Base-by-base conservation (phyloP, 2,888 invertebrate species). In the Lasius fuliginosus region DNA sequence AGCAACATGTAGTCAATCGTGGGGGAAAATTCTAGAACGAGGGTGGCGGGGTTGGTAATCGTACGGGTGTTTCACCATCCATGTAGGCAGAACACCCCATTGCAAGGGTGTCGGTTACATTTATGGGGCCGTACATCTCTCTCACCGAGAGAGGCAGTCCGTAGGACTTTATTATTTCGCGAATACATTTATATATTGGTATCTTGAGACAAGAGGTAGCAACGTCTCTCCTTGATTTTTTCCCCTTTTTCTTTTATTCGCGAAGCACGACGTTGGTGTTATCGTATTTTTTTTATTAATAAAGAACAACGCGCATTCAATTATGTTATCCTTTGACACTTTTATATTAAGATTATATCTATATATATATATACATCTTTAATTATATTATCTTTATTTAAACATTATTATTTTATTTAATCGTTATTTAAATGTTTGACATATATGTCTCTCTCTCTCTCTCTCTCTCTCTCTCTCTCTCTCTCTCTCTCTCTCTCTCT, bases 91-190 rank as follows among this genome's bases (percentile, higher is more conserved):
- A 68, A 84, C 49, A 46, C 85, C 85, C 90, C 85, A 87, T 91
- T 91, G 90, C 85, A 83, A 84, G 88, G 90, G 87, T 87, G 86
- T 89, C 89, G 87, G 87, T 85, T 86, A 90, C 89, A 90, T 93
- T 93, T 93, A 93, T 93, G 90, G 91, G 87, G 87, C 90, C 92
- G 91, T 93, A 93, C 91, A 93, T 93, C 5, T 36, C 36, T 36
- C 36, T 36, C 92, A 92, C 86, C 88, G 30, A n/a, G 75, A 64
- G 77, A 75, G 81, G 84, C 84, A 79, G 68, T 74, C 58, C 74
- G 86, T 49, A 65, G 74, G 58, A 82, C 86, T 88, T 90, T 86
- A 89, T 89, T 87, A 89, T 89, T 89, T 89, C 73, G 76, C 58
- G 82, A 83, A 86, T 89, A 82, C 73, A 42, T 82, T 83, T 82